Evolutionary conservation across 2,113 vertebrate species (phyloP).

Genomic region (Noturus placidus): DNA sequence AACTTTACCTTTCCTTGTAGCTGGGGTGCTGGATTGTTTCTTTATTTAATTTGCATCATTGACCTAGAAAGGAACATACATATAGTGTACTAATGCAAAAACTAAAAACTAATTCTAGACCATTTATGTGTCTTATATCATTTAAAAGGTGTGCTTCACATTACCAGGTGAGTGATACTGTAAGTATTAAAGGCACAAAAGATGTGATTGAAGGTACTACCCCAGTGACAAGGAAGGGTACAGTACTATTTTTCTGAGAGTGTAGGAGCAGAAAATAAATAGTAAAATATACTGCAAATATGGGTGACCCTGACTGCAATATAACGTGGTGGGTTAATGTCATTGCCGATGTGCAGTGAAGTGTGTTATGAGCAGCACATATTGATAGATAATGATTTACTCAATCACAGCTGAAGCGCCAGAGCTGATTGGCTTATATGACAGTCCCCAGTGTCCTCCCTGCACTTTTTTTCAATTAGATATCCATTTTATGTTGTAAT

Average conservation of each 20-base stretch:
- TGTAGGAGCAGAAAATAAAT: neutral
- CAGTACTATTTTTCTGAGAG: neutral
- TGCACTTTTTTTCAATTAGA: slow-evolving; percentile 68
- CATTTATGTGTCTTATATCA: neutral
- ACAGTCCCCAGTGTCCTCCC: slow-evolving; percentile 23
- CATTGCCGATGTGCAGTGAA: slow-evolving; percentile 43
- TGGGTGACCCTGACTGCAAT: slow-evolving; percentile 12
- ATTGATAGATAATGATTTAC: slow-evolving; percentile 45
- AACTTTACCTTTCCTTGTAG: neutral
- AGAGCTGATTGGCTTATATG: slow-evolving; percentile 15
- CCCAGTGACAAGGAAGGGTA: neutral
- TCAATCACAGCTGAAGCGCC: slow-evolving; percentile 13
- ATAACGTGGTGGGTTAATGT: neutral
- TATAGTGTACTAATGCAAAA: neutral
- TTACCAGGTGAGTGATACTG: neutral
- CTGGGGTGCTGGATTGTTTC: neutral
- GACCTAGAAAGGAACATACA: neutral
- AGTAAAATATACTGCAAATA: neutral
- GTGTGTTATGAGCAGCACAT: slow-evolving; percentile 36
- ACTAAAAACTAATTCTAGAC: neutral
- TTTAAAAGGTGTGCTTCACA: neutral
- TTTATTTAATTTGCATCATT: neutral
- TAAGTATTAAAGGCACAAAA: neutral
- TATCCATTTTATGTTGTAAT: slow-evolving; percentile 70
- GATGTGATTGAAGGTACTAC: neutral